Base-by-base conservation (phyloP, 2,113 vertebrate species). In the Oenanthe melanoleuca region DNA sequence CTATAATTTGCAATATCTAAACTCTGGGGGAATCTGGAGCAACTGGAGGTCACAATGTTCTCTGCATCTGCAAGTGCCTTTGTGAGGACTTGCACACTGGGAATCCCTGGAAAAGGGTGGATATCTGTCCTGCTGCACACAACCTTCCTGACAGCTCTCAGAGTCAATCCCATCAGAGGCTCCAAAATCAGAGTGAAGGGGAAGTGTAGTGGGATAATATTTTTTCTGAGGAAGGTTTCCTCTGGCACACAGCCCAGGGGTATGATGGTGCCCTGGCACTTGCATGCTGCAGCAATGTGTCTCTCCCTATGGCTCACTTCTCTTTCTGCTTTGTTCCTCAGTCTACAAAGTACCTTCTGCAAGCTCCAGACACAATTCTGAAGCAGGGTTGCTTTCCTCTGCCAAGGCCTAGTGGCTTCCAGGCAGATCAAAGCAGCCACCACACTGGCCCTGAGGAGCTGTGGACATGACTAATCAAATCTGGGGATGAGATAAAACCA, bases 401-500 rank as follows among this genome's bases (percentile, higher is more conserved):
- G 91, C 94, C 88, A 96, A 93, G 50, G 49, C 44, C 60, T 18
- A 28, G 44, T 52, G 65, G 73, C 69, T 88, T 92, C 61, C 81
- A 91, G 66, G 74, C 70, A 89, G 93, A 92, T 92, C 87, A 95
- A 96, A 94, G 88, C 67, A 75, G 29, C 45, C 82, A 86, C 16
- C n/a, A 65, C 5, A 0, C 34, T 33, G 57, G 37, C 55, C 47
- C 74, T 25, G 60, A 88, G 72, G 33, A 86, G 79, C 66, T 0
- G 4, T 45, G 74, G 86, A 80, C 85, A 47, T 2, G 7, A 63
- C 63, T 65, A 66, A 90, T 93, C 71, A 88, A 78, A 92, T 83
- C 77, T 67, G 64, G 25, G 52, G 42, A 38, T 26, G 60, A 92
- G 93, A 93, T 89, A 91, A 55, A 64, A 78, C 34, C 26, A 57